Evolutionary conservation across 1,140 invertebrate species (phyloP).

Genomic region (Trichomalopsis sarcophagae): DNA sequence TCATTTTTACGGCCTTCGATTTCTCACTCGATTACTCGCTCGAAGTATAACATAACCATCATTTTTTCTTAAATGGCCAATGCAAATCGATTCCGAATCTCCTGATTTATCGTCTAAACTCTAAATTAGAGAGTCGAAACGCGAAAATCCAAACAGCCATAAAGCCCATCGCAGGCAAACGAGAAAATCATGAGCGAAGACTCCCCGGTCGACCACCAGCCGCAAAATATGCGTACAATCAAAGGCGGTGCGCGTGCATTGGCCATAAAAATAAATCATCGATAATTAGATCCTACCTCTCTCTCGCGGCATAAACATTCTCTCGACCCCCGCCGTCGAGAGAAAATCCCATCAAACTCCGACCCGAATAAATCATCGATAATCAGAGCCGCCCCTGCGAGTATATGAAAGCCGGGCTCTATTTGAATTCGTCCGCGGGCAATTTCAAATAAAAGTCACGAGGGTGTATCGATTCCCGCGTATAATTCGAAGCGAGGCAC

Average conservation of each 20-base stretch:
- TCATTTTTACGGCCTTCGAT: neutral
- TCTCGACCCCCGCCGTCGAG: neutral
- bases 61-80: neutral
- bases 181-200: too few relatives aligned
- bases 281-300: neutral
- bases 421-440: neutral
- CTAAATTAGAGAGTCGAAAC: neutral
- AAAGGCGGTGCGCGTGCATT: neutral
- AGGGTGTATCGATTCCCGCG: neutral
- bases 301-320: constrained; percentile 6
- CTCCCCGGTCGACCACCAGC: neutral
- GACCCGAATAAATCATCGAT: constrained; percentile 41
- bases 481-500: neutral
- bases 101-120: neutral
- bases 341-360: constrained; percentile 14
- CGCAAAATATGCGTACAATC: neutral
- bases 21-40: neutral
- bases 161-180: too few relatives aligned
- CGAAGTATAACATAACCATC: neutral
- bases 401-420: neutral
- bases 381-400: constrained; percentile 15
- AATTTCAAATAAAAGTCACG: neutral
- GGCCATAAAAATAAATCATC: constrained; percentile 13
- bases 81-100: neutral
- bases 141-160: neutral